These are phyloP conservation scores for Chaetodon trifascialis DNA, from an alignment of 2,113 vertebrate species.

Conservation along the genomic window DNA sequence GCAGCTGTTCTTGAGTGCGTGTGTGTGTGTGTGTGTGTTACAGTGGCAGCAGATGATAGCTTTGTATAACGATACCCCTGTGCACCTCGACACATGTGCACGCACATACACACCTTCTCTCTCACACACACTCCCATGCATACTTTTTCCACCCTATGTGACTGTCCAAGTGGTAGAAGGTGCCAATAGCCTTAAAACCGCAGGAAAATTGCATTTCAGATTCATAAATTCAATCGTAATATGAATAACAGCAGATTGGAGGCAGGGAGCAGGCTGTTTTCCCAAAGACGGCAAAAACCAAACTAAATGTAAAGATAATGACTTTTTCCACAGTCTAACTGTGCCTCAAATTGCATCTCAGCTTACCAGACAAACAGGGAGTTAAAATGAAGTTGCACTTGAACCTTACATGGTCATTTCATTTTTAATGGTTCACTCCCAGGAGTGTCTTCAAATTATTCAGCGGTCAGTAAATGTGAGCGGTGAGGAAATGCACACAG, in stretches of 20 bases:
- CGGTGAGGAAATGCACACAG: constrained; percentile 60
- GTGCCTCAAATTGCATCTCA: constrained; percentile 74
- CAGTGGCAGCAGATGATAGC: constrained; percentile 68
- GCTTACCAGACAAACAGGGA: constrained; percentile 71
- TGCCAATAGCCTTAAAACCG: constrained; percentile 79
- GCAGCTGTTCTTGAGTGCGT: constrained; percentile 62
- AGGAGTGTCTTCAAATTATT: constrained; percentile 67
- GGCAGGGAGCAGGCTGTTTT: constrained; percentile 55
- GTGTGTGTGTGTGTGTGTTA: constrained; percentile 23
- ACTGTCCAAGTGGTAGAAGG: constrained; percentile 72
- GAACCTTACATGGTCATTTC: constrained; percentile 70
- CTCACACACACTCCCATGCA: constrained; percentile 53
- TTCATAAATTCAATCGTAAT: constrained; percentile 81
- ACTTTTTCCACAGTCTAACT: constrained; percentile 66
- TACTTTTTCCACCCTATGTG: constrained; percentile 66
- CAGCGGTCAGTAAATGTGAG: constrained; percentile 67
- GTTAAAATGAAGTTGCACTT: constrained; percentile 72
- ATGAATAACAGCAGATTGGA: constrained; percentile 76
- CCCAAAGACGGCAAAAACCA: constrained; percentile 53
- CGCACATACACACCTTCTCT: constrained; percentile 24
- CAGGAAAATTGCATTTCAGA: constrained; percentile 78
- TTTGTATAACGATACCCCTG: constrained; percentile 69
- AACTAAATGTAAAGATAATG: constrained; percentile 75
- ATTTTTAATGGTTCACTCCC: constrained; percentile 69
- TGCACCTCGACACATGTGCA: constrained; percentile 54